Base-by-base conservation (phyloP, 2,113 vertebrate genomes). In the Osmerus eperlanus region DNA sequence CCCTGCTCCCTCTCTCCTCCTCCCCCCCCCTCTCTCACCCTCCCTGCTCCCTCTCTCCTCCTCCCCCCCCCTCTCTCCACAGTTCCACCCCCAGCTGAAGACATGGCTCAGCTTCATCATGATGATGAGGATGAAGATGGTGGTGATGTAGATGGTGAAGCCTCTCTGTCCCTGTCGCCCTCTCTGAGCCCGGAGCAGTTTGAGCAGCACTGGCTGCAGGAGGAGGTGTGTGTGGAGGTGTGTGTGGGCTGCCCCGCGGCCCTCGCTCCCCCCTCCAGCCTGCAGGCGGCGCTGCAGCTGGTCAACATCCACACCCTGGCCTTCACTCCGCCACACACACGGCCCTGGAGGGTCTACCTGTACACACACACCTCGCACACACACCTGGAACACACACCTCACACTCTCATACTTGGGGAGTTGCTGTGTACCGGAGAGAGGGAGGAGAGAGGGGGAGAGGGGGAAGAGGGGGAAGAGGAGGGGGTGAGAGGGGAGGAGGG, bases 221-320 rank as follows among this genome's bases (percentile, higher is more conserved):
- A 95, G 87, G 91, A 84, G 76, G 83, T 76, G 2, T 96, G 94
- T 92, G 72, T 91, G 58, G 89, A 90, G 73, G 78, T 62, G 83
- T 85, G 1, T 21, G 75, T 72, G 61, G 94, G 67, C 85, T 93
- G 93, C 88, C 53, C 82, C 5, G 87, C 87, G 41, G 68, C 77
- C 3, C 77, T 82, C 8, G 78, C 77, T 51, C 90, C 87, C 0
- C 91, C 93, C 0, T 93, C 95, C 16, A 89, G 89, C 60, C 78
- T 98, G 36, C 96, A 97, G 88, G 89, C 92, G 6, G 94, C 95
- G 7, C 90, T 99, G 71, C 94, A 92, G 8, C 90, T 96, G 1
- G 90, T 97, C 79, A 94, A 97, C 78, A 94, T 99, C 88, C 96
- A 97, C 81, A 92, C 94, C 1, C 89, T 99, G 36, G 97, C 97